Evolutionary conservation across 2,888 invertebrate species (phyloP), one percentile per base, ranked within the genome.

Genomic region (Acrobasis repandana): DNA sequence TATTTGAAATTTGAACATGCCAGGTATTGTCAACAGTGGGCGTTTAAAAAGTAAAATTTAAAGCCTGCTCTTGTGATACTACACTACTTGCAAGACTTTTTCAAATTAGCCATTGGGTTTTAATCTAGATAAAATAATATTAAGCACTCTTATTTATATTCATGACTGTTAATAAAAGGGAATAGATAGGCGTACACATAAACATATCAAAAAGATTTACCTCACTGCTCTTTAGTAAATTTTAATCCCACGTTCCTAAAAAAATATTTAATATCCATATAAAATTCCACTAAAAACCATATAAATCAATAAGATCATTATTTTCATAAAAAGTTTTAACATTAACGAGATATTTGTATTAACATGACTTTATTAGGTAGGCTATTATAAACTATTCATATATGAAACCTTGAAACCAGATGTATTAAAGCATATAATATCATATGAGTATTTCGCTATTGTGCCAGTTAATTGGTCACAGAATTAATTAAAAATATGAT

Each of bases 271-370:
- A 46, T 38, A 15, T 28, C 46, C 56, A 20, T 20, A 47, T 43
- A 47, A 57, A 47, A 48, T 9, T 9, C 18, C 18, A 11, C 9
- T 43, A 38, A 43, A 56, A 43, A 43, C 46, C 28, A 33, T 48
- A 57, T 57, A 33, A 57, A 57, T 57, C 47, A 47, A 46, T 47
- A 4, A 47, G 15, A 57, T 57, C 47, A 56, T 46, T 56, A 54
- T 54, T 38, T 20, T 54, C 15, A 52, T 52, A 52, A 52, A 52
- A 52, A 36, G 36, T 16, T 52, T 36, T 1, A 52, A 52, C 52
- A 28, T 54, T 36, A 36, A 16, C 18, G 18, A 38, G 51, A 10
- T 38, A 38, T 38, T 14, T 38, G 38, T 20, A 54, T 54, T 11
- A 18, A 54, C 38, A 54, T 38, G 54, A 38, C 43, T 54, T 54